phyloP scores from a whole-genome alignment of 2,113 vertebrate species.

The Pachypanchax playfairii region DNA sequence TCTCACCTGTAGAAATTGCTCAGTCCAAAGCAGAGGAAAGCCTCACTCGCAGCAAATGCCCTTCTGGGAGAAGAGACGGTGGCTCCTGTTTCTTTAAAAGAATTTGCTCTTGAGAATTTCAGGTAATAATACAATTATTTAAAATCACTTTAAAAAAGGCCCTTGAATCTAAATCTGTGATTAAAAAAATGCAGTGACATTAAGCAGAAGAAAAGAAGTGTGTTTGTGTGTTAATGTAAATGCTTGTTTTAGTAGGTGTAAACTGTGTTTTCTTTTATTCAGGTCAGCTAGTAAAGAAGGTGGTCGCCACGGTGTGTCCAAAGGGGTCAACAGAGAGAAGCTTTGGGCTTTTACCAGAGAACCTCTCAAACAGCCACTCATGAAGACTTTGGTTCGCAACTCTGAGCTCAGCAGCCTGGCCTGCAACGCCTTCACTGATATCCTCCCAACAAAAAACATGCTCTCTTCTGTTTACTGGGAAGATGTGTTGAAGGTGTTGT shows the following conservation, averaged over 20 bases:
- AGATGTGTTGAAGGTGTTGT: background rate
- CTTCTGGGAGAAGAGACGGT: slow-evolving; percentile 58
- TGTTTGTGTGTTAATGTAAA: background rate
- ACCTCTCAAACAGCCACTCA: slow-evolving; percentile 87
- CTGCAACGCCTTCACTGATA: slow-evolving; percentile 91
- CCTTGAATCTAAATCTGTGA: too few relatives aligned
- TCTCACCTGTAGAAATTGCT: slow-evolving; percentile 81
- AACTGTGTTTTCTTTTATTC: background rate
- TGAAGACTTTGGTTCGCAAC: slow-evolving; percentile 78
- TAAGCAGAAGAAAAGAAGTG: too few relatives aligned
- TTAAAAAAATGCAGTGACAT: too few relatives aligned
- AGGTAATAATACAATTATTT: slow-evolving; percentile 76
- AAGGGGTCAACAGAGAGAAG: slow-evolving; percentile 70
- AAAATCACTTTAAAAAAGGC: background rate
- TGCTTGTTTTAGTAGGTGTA: background rate
- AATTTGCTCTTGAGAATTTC: slow-evolving; percentile 89
- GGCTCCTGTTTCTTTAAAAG: slow-evolving; percentile 85
- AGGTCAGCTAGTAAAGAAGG: slow-evolving; percentile 82
- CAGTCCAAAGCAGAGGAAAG: slow-evolving; percentile 79
- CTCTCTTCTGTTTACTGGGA: too few relatives aligned
- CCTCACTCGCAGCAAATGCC: rapidly evolving
- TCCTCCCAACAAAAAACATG: slow-evolving; percentile 77
- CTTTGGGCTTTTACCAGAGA: slow-evolving; percentile 87
- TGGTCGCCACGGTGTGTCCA: slow-evolving; percentile 70
- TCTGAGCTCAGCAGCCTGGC: slow-evolving; percentile 81